Conservation (phyloP, 2,113 vertebrate species). For the Menura novaehollandiae region DNA sequence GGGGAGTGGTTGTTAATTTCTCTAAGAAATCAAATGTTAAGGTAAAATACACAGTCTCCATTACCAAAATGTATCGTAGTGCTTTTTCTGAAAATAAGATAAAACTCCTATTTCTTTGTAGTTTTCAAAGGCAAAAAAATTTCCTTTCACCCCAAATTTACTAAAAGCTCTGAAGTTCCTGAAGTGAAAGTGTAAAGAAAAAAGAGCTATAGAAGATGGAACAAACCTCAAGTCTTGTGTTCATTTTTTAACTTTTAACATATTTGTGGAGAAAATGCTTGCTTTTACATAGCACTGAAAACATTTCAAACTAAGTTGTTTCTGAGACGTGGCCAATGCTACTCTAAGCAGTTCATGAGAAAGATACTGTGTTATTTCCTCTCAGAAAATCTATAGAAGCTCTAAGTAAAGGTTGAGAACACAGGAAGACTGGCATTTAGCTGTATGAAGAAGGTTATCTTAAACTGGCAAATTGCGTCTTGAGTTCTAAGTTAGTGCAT, state of each 20-base stretch:
- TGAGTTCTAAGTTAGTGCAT: neutral
- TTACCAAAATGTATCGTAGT: neutral
- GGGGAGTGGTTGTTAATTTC: constrained; percentile 98
- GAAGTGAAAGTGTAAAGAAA: neutral
- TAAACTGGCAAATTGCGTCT: neutral
- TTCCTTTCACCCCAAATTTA: neutral
- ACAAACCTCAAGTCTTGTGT: neutral
- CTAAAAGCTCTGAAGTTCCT: neutral
- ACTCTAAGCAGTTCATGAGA: neutral
- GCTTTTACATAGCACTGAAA: neutral
- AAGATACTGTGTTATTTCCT: neutral
- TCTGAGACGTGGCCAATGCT: neutral
- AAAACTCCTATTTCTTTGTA: neutral
- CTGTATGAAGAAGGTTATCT: neutral
- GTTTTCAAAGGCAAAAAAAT: neutral
- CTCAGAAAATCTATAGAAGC: neutral
- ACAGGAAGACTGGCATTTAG: neutral
- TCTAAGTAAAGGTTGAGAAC: neutral
- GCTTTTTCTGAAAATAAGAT: neutral
- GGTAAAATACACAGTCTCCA: constrained; percentile 64
- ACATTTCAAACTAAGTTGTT: neutral
- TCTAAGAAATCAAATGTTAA: constrained; percentile 94
- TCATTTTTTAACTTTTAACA: neutral
- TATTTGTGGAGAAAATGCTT: neutral
- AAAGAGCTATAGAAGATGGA: neutral